Conservation (phyloP, 2,888 invertebrate genomes). For the Agonopterix heracliana region DNA sequence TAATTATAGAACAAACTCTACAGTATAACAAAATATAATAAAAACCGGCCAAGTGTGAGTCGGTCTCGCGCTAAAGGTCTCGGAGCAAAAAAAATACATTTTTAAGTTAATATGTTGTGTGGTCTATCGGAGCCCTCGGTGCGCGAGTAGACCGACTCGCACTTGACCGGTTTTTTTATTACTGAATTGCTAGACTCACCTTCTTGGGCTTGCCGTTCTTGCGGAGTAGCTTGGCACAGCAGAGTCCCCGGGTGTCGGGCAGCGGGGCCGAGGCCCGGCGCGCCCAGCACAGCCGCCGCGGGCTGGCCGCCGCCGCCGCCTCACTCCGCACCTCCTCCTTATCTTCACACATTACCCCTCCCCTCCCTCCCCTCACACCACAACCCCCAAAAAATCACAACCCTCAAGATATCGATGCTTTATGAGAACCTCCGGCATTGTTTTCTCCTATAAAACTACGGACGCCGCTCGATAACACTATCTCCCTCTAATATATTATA, state of each 20-base stretch:
- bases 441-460: constrained; percentile 52
- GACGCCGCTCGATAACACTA: constrained; percentile 48
- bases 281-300: constrained; percentile 61
- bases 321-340: constrained; percentile 64
- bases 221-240: constrained; percentile 86
- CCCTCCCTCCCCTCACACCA: constrained; percentile 27
- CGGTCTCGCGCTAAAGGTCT: too few relatives aligned
- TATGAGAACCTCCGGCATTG: constrained; percentile 67
- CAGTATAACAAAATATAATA: too few relatives aligned
- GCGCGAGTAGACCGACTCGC: too few relatives aligned
- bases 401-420: constrained; percentile 67
- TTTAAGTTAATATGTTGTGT: too few relatives aligned
- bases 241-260: constrained; percentile 86
- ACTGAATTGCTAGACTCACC: constrained; percentile 64
- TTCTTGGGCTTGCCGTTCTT: constrained; percentile 90
- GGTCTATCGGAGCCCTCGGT: too few relatives aligned
- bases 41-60: too few relatives aligned
- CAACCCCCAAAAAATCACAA: constrained; percentile 55
- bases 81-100: too few relatives aligned
- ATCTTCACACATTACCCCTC: constrained; percentile 64
- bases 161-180: too few relatives aligned
- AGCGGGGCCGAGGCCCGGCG: constrained; percentile 67
- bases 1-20: too few relatives aligned
- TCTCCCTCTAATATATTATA: constrained; percentile 51
- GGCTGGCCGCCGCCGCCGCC: constrained; percentile 48